Conservation (phyloP, 2,113 vertebrate genomes). For the Mastomys coucha region DNA sequence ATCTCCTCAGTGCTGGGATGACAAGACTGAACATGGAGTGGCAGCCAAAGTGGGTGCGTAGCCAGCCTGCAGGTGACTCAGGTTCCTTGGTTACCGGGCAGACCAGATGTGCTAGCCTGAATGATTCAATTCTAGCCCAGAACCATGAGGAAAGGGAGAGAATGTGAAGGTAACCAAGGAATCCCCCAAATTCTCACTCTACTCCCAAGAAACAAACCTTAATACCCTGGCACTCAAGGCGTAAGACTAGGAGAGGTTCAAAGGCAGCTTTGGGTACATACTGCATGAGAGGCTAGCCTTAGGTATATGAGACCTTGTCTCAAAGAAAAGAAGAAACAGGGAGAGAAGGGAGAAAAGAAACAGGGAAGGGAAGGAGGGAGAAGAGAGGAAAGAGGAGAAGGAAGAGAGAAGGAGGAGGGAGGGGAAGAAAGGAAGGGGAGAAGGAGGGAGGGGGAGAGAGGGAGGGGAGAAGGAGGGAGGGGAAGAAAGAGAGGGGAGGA, state of each 20-base stretch:
- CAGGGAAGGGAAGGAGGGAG: not conserved
- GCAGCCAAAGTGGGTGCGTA: not conserved
- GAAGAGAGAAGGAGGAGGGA: not conserved
- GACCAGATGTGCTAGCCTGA: not conserved
- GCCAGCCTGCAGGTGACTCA: not conserved
- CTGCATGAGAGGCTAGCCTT: not conserved
- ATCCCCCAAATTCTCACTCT: not conserved
- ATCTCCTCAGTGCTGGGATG: not conserved
- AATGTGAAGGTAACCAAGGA: not conserved
- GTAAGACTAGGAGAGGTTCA: not conserved
- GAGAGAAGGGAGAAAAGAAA: no score
- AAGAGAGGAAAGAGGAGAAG: not conserved
- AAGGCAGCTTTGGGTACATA: not conserved
- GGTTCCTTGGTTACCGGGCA: not conserved
- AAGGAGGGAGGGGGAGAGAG: no score
- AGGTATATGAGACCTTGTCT: not conserved
- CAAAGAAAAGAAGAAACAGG: not conserved
- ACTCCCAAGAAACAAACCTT: not conserved
- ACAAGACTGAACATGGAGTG: not conserved
- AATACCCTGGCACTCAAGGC: not conserved
- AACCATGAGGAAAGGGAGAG: not conserved
- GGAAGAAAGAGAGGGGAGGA: no score
- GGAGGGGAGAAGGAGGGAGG: not conserved
- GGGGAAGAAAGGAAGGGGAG: not conserved
- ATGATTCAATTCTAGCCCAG: not conserved